Evolutionary conservation across 2,888 invertebrate species (phyloP).

Genomic region (Poecilus cupreus): DNA sequence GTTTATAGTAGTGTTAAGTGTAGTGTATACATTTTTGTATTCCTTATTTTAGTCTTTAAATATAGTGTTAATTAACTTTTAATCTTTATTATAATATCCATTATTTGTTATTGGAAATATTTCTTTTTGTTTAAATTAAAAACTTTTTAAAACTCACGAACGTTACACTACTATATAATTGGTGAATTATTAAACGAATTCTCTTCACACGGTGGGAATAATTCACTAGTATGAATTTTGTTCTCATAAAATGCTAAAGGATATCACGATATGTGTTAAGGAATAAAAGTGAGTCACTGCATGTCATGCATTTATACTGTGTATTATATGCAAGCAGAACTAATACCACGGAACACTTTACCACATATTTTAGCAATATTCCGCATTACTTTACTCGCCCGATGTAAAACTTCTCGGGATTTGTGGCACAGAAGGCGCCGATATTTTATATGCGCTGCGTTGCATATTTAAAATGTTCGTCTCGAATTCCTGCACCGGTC

Average conservation of each 20-base stretch:
- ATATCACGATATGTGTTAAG: not conserved
- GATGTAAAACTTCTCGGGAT: slow-evolving; percentile 1
- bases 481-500: too few relatives aligned
- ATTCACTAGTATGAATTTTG: not conserved
- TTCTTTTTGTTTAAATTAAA: too few relatives aligned
- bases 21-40: too few relatives aligned
- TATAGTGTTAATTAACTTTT: too few relatives aligned
- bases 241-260: not conserved
- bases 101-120: too few relatives aligned
- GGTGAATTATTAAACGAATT: too few relatives aligned
- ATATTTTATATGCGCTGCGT: slow-evolving; percentile 18
- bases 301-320: slow-evolving; percentile 43
- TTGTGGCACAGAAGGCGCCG: not conserved
- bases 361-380: slow-evolving; percentile 33
- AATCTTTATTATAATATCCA: too few relatives aligned
- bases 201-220: not conserved
- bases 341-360: slow-evolving; percentile 7
- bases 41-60: too few relatives aligned
- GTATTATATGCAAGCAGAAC: slow-evolving; percentile 19
- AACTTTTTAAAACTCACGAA: too few relatives aligned
- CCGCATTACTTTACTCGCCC: not conserved
- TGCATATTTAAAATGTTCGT: not conserved
- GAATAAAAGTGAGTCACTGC: slow-evolving; percentile 6
- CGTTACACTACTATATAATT: too few relatives aligned
- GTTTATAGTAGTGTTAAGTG: too few relatives aligned